Base-by-base conservation (phyloP, 1,140 invertebrate species). In the Planococcus citri region DNA sequence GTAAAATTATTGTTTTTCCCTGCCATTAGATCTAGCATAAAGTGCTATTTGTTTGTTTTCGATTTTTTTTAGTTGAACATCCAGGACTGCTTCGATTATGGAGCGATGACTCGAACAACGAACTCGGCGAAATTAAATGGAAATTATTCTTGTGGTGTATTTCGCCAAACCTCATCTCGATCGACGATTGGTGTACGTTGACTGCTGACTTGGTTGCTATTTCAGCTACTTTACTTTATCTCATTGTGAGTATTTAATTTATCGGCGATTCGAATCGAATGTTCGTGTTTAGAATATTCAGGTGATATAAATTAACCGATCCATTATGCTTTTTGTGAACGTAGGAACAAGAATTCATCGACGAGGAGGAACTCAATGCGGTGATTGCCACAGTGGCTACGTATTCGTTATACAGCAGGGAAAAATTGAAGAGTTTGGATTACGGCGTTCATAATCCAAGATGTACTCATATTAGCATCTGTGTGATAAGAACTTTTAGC, bases 31-130 rank as follows among this genome's bases (percentile, higher is more conserved):
- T 17, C 17, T 17, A 17, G 4, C n/a, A n/a, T n/a, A n/a, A n/a
- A n/a, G n/a, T n/a, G n/a, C n/a, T n/a, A n/a, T n/a, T n/a, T n/a
- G n/a, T n/a, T n/a, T n/a, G n/a, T n/a, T n/a, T n/a, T n/a, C n/a
- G 29, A 33, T 6, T 33, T 33, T 33, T 67, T 51, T 64, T 24
- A 70, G 57, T 57, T 64, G 27, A 27, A 1, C 68, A 69, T 27
- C 68, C 68, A 1, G 68, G 68, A 8, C 24, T 69, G 22, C n/a
- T 69, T 3, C 33, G 4, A 17, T 24, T 69, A 8, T 69, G 68
- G 68, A 69, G 68, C 51, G 29, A 38, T n/a, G 22, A 69, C 22
- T 51, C 21, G 6, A 24, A n/a, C n/a, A 14, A 69, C 10, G 14
- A 24, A 21, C 24, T 70, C 4, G 17, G 24, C 10, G 2, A 70